Percentiles rank a stretch among this genome's conserved stretches.
Conservation (phyloP, 2,113 vertebrate genomes). For the Rhodinocichla rosea region DNA sequence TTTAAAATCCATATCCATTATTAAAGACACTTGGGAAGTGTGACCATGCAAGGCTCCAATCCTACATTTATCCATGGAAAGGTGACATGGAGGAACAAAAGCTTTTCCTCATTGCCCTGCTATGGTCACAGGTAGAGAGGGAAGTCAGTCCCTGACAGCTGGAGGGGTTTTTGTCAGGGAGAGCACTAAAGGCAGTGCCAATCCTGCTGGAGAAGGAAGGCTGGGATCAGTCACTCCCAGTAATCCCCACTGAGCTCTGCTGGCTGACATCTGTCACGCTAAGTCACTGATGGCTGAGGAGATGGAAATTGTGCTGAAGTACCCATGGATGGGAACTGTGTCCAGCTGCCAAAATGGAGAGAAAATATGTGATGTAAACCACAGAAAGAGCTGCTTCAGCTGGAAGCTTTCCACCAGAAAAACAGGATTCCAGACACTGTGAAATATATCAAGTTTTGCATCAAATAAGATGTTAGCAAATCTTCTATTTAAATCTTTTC, state of each 20-base stretch:
- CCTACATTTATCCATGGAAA: neutral
- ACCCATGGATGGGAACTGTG: neutral
- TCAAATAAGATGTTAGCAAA: neutral
- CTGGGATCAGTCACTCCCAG: neutral
- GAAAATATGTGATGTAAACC: neutral
- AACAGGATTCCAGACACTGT: neutral
- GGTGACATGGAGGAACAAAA: neutral
- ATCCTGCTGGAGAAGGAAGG: neutral
- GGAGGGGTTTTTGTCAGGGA: neutral
- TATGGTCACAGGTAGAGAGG: neutral
- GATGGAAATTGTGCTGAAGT: neutral
- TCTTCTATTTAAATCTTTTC: neutral
- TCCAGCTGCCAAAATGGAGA: neutral
- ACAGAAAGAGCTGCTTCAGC: neutral
- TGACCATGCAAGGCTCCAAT: rapidly evolving
- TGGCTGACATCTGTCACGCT: neutral
- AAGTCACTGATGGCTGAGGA: neutral
- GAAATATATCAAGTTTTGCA: neutral
- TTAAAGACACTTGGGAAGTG: neutral
- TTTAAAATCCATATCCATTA: neutral
- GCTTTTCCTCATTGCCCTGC: neutral
- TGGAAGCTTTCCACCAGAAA: neutral
- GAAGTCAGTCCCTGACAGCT: neutral
- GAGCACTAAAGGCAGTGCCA: neutral
- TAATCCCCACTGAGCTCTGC: neutral